Evolutionary conservation across 2,888 invertebrate species (phyloP), one percentile per base, ranked within the genome.

Genomic region (Esperia sulphurella): DNA sequence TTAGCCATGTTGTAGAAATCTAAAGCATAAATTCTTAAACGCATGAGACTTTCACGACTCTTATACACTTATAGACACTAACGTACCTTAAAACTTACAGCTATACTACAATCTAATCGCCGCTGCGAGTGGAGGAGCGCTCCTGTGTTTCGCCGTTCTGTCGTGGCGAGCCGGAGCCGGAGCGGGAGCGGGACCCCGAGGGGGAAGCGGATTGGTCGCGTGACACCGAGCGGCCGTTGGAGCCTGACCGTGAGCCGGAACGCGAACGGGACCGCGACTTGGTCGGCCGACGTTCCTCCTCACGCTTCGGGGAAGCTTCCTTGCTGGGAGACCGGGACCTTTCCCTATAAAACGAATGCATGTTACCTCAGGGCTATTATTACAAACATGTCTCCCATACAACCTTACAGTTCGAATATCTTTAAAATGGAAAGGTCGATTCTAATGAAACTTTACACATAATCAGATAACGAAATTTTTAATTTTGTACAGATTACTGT

Each of bases 291-390:
- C 83, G 81, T 49, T 78, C 79, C 50, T 83, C 87, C 5, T 83
- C n/a, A n/a, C n/a, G 83, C 58, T 85, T 85, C 13, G 86, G 84
- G 1, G 87, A 84, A 13, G 68, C 76, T 52, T 91, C 93, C 76
- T 94, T 94, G 75, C 94, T 94, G 61, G 88, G 90, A 31, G 94
- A 94, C 43, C 92, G 92, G 49, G 94, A 94, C 30, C 93, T 91
- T 67, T 93, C 93, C 80, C 93, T 93, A 75, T 50, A 46, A 47
- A 21, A 21, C 21, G 21, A 21, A 21, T 5, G 3, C 21, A 21
- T 21, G 2, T 21, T 5, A 21, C 21, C n/a, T n/a, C n/a, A n/a
- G n/a, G n/a, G n/a, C n/a, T n/a, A n/a, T n/a, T n/a, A n/a, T 21
- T n/a, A 5, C 21, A 2, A 21, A 21, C 21, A 21, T 21, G n/a